Percentiles rank a stretch among this genome's conserved stretches.
phyloP scores from a whole-genome alignment of 2,797 vertebrate species.

The Chrosomus eos region DNA sequence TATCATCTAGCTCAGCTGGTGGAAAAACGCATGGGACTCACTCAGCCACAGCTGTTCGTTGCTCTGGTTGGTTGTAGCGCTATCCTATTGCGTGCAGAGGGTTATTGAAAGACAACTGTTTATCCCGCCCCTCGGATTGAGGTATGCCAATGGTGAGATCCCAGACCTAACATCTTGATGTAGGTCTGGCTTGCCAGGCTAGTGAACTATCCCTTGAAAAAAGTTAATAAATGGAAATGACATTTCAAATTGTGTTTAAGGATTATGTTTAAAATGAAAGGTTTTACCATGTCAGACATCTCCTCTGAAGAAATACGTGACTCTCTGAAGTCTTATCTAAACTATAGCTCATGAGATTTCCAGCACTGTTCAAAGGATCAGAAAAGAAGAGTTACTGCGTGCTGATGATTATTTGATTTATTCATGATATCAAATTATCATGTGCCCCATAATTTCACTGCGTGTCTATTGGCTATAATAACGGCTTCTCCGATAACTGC shows the following conservation, averaged over 20 bases:
- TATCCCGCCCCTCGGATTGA: too few species aligned
- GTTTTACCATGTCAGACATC: neutral
- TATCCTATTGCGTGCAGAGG: too few species aligned
- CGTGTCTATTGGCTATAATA: slow-evolving; percentile 7
- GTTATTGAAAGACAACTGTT: too few species aligned
- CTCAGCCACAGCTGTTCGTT: too few species aligned
- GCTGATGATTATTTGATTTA: slow-evolving; percentile 24
- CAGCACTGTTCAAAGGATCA: slow-evolving; percentile 25
- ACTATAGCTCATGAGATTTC: slow-evolving; percentile 11
- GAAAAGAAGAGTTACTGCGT: neutral
- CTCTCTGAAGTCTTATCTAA: slow-evolving; percentile 22
- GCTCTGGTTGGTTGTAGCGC: too few species aligned
- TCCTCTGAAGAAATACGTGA: neutral
- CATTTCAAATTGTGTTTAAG: neutral
- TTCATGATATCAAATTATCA: slow-evolving; percentile 24
- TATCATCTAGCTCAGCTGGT: too few species aligned
- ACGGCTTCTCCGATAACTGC: neutral
- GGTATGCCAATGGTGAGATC: too few species aligned
- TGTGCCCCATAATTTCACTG: slow-evolving; percentile 9
- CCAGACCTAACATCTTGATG: too few species aligned
- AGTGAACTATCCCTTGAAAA: neutral
- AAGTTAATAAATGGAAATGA: neutral
- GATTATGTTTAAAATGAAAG: neutral
- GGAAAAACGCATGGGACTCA: too few species aligned
- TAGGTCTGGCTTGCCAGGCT: too few species aligned